Evolutionary conservation across 2,797 vertebrate species (phyloP).

Genomic region (Phrynocephalus forsythii): DNA sequence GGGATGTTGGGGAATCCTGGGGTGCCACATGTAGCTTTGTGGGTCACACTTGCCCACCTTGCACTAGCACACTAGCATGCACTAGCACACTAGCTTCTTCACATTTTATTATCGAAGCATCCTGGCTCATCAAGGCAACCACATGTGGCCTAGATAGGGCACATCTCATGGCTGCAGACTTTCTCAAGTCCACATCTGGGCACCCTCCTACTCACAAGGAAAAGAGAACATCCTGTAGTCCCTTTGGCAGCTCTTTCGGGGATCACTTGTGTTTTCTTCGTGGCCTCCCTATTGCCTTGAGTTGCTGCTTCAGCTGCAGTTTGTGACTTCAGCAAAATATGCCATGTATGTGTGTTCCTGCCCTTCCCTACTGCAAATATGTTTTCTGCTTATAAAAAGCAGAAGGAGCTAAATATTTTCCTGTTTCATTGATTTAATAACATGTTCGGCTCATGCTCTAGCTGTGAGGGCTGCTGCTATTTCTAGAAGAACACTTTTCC

Average conservation of each 20-base stretch:
- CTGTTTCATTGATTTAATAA: constrained; percentile 54
- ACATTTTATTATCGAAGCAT: not conserved
- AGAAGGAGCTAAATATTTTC: constrained; percentile 27
- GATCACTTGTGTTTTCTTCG: not conserved
- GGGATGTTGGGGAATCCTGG: too few species aligned
- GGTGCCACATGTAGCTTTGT: too few species aligned
- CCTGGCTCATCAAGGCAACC: not conserved
- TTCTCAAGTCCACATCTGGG: not conserved
- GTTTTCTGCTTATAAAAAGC: constrained; percentile 12
- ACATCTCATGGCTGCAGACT: not conserved
- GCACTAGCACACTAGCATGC: not conserved
- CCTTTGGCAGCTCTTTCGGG: not conserved
- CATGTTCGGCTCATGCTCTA: constrained; percentile 61
- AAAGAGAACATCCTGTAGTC: not conserved
- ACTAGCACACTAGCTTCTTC: not conserved
- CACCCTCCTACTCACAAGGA: not conserved
- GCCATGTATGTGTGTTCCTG: constrained; percentile 28
- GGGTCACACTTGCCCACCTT: too few species aligned
- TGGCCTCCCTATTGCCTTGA: not conserved
- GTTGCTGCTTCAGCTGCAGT: constrained; percentile 57
- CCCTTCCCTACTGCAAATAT: constrained; percentile 38
- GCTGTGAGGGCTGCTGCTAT: constrained; percentile 64
- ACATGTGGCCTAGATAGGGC: not conserved
- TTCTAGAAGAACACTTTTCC: constrained; percentile 67
- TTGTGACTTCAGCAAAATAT: constrained; percentile 64